Evolutionary conservation across 2,797 vertebrate genomes (phyloP).

Genomic region (Bucorvus abyssinicus): DNA sequence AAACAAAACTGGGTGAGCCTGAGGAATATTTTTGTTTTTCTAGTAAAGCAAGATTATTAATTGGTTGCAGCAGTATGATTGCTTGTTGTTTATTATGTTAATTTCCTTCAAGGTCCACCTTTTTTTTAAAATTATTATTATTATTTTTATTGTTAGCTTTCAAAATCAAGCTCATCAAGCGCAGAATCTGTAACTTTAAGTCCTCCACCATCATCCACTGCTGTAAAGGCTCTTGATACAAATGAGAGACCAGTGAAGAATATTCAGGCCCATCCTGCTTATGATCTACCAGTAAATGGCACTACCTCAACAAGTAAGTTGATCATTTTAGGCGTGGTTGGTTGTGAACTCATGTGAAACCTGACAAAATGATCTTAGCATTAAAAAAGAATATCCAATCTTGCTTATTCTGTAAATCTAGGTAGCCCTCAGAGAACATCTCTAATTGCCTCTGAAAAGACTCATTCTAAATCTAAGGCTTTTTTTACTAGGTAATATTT

Average conservation of each 20-base stretch:
- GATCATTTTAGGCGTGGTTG: neutral
- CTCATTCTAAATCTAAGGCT: neutral
- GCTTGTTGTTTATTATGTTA: neutral
- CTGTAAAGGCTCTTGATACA: conserved; percentile 79
- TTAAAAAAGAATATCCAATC: neutral
- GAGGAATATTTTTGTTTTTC: neutral
- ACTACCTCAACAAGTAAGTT: conserved; percentile 73
- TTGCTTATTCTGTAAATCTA: neutral
- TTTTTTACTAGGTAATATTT: neutral
- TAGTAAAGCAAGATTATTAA: neutral
- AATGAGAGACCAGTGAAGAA: conserved; percentile 78
- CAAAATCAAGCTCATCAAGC: conserved; percentile 72
- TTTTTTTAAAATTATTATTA: neutral
- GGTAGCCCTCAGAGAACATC: neutral
- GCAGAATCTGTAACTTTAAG: conserved; percentile 72
- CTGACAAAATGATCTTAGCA: neutral
- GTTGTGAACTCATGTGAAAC: neutral
- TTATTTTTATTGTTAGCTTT: conserved; percentile 39
- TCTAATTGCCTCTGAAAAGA: neutral
- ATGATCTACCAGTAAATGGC: conserved; percentile 75
- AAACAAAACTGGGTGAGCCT: neutral
- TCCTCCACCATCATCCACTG: conserved; percentile 64
- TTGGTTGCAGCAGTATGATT: neutral
- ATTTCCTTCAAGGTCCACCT: neutral
- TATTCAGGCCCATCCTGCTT: conserved; percentile 74